These are phyloP conservation scores for Stegodyphus mimosarum DNA, from an alignment of 1,140 invertebrate species.

Conservation along the genomic window DNA sequence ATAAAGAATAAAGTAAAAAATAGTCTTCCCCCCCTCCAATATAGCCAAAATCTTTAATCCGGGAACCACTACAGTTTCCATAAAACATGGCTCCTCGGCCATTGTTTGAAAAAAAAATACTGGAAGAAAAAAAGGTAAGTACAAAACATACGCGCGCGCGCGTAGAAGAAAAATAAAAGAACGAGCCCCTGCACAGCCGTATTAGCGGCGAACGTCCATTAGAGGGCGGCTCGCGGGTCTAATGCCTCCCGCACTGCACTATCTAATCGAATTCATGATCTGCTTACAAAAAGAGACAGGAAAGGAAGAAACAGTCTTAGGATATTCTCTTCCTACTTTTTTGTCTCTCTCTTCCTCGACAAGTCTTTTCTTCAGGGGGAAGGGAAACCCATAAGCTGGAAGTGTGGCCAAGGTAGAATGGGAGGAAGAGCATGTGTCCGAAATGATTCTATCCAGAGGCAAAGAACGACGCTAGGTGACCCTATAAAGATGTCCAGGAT, in stretches of 20 bases:
- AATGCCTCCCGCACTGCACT: constrained; percentile 37
- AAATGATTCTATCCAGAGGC: constrained; percentile 53
- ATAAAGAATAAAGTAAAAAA: neutral
- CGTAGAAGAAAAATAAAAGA: neutral
- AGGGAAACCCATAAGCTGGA: constrained; percentile 11
- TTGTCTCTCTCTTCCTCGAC: neutral
- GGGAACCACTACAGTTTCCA: constrained; percentile 34
- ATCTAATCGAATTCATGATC: constrained; percentile 61
- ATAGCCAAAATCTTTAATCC: constrained; percentile 47
- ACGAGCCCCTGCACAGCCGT: constrained; percentile 34
- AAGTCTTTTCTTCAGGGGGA: neutral
- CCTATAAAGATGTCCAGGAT: constrained; percentile 35
- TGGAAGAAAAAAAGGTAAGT: constrained; percentile 16
- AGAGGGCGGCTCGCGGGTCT: constrained; percentile 47
- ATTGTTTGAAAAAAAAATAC: constrained; percentile 44
- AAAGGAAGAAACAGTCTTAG: constrained; percentile 34
- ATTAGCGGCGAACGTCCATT: constrained; percentile 58
- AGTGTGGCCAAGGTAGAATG: neutral
- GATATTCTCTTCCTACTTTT: neutral
- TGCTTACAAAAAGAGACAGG: constrained; percentile 60
- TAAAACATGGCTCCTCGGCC: neutral
- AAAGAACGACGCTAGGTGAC: neutral
- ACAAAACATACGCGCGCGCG: constrained; percentile 15
- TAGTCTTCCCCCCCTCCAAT: no score
- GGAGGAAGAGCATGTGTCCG: constrained; percentile 46